Percentiles rank a stretch among this genome's conserved stretches.
phyloP scores from a whole-genome alignment of 2,888 invertebrate genomes.

The Lottia scabra region DNA sequence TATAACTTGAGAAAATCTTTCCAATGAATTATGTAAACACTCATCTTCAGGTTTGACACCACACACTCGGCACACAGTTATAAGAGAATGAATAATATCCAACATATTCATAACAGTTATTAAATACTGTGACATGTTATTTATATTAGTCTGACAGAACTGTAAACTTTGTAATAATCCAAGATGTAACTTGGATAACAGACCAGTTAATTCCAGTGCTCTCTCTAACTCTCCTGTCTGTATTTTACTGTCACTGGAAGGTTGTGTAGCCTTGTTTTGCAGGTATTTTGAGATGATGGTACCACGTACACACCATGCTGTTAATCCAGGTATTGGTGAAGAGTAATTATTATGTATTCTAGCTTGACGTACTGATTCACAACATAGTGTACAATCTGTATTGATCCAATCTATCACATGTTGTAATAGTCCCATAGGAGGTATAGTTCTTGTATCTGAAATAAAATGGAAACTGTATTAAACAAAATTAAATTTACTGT shows the following conservation, averaged over 20 bases:
- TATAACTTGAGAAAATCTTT: conserved; percentile 85
- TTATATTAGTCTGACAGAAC: conserved; percentile 26
- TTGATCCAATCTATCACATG: conserved; percentile 59
- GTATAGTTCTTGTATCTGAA: conserved; percentile 48
- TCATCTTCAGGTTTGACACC: conserved; percentile 30
- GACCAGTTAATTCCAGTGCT: conserved; percentile 32
- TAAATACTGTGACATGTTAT: conserved; percentile 32
- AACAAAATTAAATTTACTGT: no score
- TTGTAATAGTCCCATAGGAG: conserved; percentile 48
- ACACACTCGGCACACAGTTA: conserved; percentile 2
- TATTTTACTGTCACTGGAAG: background rate
- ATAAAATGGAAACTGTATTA: background rate
- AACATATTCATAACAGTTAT: conserved; percentile 23
- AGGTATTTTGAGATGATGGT: conserved; percentile 40
- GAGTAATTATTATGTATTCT: conserved; percentile 52
- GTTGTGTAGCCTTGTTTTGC: background rate
- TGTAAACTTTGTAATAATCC: conserved; percentile 52
- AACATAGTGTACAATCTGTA: conserved; percentile 56
- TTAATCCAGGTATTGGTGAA: conserved; percentile 57
- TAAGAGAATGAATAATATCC: conserved; percentile 8
- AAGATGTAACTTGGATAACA: conserved; percentile 54
- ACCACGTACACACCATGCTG: conserved; percentile 59
- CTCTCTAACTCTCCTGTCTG: conserved; percentile 8
- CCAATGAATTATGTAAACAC: conserved; percentile 76
- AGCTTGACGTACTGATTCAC: conserved; percentile 56